phyloP scores from a whole-genome alignment of 2,888 invertebrate genomes.

The Caenorhabditis wallacei region DNA sequence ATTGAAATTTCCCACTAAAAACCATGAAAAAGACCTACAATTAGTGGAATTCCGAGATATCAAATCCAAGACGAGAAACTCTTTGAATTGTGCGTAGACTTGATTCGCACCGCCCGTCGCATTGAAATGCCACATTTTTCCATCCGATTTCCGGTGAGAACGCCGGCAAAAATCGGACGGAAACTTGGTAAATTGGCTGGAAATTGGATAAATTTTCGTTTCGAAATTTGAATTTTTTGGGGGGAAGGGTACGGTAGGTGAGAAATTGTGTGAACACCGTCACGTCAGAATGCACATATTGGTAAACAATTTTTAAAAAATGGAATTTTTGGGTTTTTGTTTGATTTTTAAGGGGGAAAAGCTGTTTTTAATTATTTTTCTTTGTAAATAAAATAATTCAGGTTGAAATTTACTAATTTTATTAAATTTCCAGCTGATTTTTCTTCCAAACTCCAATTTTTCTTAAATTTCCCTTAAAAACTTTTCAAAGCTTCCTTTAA shows the following conservation, averaged over 20 bases:
- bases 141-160: conserved; percentile 33
- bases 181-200: conserved; percentile 5
- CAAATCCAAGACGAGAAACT: conserved; percentile 41
- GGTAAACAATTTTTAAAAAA: neutral
- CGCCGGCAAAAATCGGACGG: conserved; percentile 29
- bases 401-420: too few relatives aligned
- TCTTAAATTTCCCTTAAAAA: neutral
- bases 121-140: conserved; percentile 22
- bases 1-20: neutral
- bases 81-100: conserved; percentile 5
- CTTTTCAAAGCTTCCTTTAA: neutral
- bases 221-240: conserved; percentile 21
- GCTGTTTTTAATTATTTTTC: too few relatives aligned
- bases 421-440: too few relatives aligned
- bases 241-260: conserved; percentile 27
- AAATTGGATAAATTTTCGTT: neutral
- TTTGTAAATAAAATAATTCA: neutral
- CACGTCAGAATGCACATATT: conserved; percentile 20
- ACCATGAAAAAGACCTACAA: conserved; percentile 22
- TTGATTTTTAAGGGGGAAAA: neutral
- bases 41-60: conserved; percentile 31
- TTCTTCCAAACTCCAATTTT: neutral
- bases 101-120: neutral
- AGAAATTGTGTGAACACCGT: conserved; percentile 27
- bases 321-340: neutral